Base-by-base conservation (phyloP, 2,888 invertebrate genomes). In the Netelia fuscicornis region DNA sequence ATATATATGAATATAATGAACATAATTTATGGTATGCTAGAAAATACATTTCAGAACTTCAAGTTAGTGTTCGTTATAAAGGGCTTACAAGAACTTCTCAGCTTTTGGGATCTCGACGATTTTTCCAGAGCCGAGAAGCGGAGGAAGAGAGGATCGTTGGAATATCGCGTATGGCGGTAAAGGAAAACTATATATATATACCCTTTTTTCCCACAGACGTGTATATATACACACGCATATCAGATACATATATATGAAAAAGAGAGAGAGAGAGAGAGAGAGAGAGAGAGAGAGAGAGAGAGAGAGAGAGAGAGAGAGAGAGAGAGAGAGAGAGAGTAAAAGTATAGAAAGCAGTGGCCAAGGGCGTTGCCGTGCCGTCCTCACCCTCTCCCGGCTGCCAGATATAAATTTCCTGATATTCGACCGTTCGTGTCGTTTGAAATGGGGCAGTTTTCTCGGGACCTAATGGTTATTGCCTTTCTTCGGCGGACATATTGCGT, bases 401-500 rank as follows among this genome's bases (percentile, higher is more conserved):
- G 94, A 94, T 94, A 95, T 95, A 95, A 95, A 95, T 95, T 95
- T 94, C 94, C 93, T 94, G 94, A 95, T 95, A 95, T 95, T 95
- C 95, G 95, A 93, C 94, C 94, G 95, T 94, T 94, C 94, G 95
- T 95, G 95, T 95, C 95, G 94, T 94, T 94, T 94, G 94, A 94
- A 95, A 95, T 95, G 95, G 95, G 95, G 95, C 94, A 95, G 95
- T 95, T 95, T 95, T 95, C 95, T 95, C 94, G 94, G 94, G 94
- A 95, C 95, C 94, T 95, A 95, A 95, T 95, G 95, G 95, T 95
- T 95, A 95, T 95, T 95, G 95, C 95, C 94, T 95, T 95, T 95
- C 95, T 94, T 72, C 94, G 94, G 94, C 94, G 94, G 95, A 95
- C 95, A 95, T 95, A 95, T 95, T 95, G 95, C 95, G 94, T 94